Evolutionary conservation across 2,113 vertebrate species (phyloP), one percentile per base, ranked within the genome.

Genomic region (Mirza zaza): DNA sequence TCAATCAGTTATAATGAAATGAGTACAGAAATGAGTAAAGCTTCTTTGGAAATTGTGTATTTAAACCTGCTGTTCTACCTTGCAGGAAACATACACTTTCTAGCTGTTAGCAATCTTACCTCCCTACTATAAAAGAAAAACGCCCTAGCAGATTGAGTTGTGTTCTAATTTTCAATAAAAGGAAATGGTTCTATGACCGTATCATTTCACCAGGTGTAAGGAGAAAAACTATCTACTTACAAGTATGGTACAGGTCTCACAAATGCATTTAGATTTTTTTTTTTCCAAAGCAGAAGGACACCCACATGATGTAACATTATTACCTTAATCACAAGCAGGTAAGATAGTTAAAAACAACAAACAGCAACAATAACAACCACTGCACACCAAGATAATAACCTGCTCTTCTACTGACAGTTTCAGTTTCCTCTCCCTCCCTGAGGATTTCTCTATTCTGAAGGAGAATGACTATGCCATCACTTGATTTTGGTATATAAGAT

Each of bases 201-300:
- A 68, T 82, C 12, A 73, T 75, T 20, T n/a, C 82, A 85, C 89
- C 59, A 93, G 82, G 75, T 94, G 23, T 83, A 88, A 21, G 55
- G 68, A 92, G 45, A n/a, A 86, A 71, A 90, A 81, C 70, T 87
- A 57, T 52, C 65, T 71, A 25, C 75, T 92, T 87, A n/a, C 34
- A 92, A 87, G 42, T 63, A 67, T 48, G 14, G 50, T 71, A 85
- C 67, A 94, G 85, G 82, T 96, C 73, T 97, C n/a, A n/a, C 68
- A 82, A 91, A 89, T 84, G 21, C 97, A 8, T 91, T 94, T 94
- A 92, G 20, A 61, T 63, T 11, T 91, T 83, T 77, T 77, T 84
- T 80, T 89, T 91, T 2, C 42, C 77, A 95, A 90, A 97, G 45
- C 65, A 84, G 50, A 92, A 90, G 52, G 48, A 87, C 5, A 25